Evolutionary conservation across 2,113 vertebrate species (phyloP), one percentile per base, ranked within the genome.

Genomic region (Eleginops maclovinus): DNA sequence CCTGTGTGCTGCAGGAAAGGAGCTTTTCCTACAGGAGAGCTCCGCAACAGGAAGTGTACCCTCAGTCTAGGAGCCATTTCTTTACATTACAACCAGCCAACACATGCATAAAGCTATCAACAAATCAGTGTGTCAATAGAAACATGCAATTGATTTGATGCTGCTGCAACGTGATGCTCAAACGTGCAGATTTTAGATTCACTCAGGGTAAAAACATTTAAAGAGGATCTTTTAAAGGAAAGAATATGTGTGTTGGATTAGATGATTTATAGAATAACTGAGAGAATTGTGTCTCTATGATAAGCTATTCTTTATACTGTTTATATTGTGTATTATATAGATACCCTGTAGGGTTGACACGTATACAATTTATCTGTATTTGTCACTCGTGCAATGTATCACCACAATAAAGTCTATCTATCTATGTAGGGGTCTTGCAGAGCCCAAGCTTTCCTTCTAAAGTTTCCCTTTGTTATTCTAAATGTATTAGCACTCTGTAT

Each of bases 1-100:
- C 24, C 62, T 43, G 59, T 54, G 82, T 70, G 70, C 9, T 77
- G 76, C 68, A 76, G 85, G 51, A 55, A 63, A 74, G 4, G 13
- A 56, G 64, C 15, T 2, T 64, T 61, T 63, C 21, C 68, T 14
- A 43, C 56, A 75, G 51, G 22, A 40, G 28, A 49, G 50, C 59
- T 49, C 16, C 49, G 62, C 66, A 28, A 66, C 26, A 11, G 68
- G 51, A 56, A 21, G 64, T 53, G 28, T 40, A 1, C 31, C 31
- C 31, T 8, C 31, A 36, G 44, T 59, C 36, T 28, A 47, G 56
- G 59, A 77, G 13, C 26, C 12, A 13, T 54, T 55, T 40, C 53
- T 65, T 59, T 24, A 21, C 19, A 2, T 55, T 72, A 36, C 61
- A 36, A 36, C 31, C 31, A 36, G 31, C 12, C 40, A 1, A 4